phyloP scores from a whole-genome alignment of 2,797 vertebrate genomes.

The Xerus rutilus region DNA sequence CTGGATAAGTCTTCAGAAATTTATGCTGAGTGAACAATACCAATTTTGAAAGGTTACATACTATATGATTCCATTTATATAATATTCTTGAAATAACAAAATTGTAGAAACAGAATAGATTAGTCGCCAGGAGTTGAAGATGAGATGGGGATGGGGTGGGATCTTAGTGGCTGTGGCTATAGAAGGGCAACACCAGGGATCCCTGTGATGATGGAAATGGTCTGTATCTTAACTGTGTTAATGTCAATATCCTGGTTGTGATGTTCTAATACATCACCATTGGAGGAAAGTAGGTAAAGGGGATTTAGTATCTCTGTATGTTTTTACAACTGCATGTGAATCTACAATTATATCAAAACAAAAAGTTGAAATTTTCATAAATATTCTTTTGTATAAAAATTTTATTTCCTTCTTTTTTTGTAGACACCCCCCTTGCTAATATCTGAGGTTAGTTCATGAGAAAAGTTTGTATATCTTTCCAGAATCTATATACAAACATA shows the following conservation, averaged over 20 bases:
- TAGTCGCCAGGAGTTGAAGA: not conserved
- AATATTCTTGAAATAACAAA: not conserved
- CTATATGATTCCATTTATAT: not conserved
- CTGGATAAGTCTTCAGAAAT: not conserved
- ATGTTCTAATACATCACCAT: not conserved
- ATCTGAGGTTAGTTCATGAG: too few relatives aligned
- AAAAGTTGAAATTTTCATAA: not conserved
- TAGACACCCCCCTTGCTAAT: too few relatives aligned
- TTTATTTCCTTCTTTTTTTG: too few relatives aligned
- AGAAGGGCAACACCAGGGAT: not conserved
- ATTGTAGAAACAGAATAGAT: not conserved
- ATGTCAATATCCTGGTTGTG: not conserved
- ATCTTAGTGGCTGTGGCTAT: not conserved
- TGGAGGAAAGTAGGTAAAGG: not conserved
- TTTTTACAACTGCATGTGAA: not conserved
- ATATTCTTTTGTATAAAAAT: not conserved
- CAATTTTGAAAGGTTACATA: not conserved
- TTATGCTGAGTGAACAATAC: not conserved
- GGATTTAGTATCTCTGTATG: not conserved
- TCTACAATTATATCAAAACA: not conserved
- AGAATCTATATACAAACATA: too few relatives aligned
- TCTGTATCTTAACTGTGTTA: not conserved
- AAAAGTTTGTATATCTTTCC: too few relatives aligned
- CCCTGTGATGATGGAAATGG: not conserved
- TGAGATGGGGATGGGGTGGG: accelerated